Evolutionary conservation across 2,797 vertebrate genomes (phyloP).

Genomic region (Argentina silus): DNA sequence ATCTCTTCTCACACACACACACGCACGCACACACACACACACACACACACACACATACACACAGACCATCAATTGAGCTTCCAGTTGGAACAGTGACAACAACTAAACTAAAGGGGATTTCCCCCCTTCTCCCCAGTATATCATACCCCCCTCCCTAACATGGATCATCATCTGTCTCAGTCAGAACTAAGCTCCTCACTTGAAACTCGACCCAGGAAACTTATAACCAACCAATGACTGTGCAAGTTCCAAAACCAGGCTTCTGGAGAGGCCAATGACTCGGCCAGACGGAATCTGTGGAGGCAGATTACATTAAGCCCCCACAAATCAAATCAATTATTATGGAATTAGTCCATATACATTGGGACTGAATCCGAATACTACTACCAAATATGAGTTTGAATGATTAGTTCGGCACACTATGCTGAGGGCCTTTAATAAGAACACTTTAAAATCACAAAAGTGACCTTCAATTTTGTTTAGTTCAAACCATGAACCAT

Average conservation of each 20-base stretch:
- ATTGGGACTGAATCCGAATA: no score
- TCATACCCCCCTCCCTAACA: not conserved
- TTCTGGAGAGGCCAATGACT: not conserved
- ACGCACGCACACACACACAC: not conserved
- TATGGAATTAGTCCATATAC: not conserved
- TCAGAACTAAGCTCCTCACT: no score
- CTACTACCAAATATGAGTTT: no score
- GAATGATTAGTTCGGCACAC: no score
- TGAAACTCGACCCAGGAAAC: not conserved
- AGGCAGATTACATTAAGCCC: not conserved
- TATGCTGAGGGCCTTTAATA: no score
- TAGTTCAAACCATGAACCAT: no score
- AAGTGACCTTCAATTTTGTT: no score
- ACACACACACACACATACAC: not conserved
- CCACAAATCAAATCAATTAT: not conserved
- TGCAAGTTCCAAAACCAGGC: constrained; percentile 4
- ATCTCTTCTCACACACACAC: not conserved
- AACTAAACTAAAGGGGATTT: not conserved
- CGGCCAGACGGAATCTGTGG: not conserved
- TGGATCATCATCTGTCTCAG: not conserved
- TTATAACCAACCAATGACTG: not conserved
- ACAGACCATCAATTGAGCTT: not conserved
- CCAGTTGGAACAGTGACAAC: not conserved
- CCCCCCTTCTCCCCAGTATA: not conserved
- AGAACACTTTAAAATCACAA: no score